Base-by-base conservation (phyloP, 1,140 invertebrate species). In the Zaprionus kolodkinae region DNA sequence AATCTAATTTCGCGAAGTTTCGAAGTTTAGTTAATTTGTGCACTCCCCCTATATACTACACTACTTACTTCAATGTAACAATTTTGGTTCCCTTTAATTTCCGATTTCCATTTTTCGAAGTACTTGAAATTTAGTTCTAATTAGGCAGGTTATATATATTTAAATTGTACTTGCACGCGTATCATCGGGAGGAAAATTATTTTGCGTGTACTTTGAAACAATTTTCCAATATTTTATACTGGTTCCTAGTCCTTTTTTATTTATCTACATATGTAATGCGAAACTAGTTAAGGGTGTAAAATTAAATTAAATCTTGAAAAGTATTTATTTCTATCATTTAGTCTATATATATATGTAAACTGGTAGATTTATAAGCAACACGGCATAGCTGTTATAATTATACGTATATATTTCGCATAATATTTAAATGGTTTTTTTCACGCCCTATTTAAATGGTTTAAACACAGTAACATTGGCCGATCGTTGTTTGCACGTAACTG, bases 231-330 rank as follows among this genome's bases (percentile, higher is more conserved):
- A 83, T 76, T 70, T 85, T 78, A 75, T 89, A 89, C 81, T 81
- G 81, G 85, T 88, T 88, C 84, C 84, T 88, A 88, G 84, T 88
- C 84, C 81, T 80, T 68, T 78, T 78, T 80, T 89, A 83, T 74
- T 71, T 79, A 72, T 75, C 65, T 65, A 79, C 56, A 55, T 70
- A 71, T 79, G 60, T 79, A 79, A 79, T 70, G 65, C 62, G 67
- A 87, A 80, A 72, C 72, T 87, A 86, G 79, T 76, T 74, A 79
- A 62, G 70, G 68, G 59, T 52, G 52, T 77, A 56, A 40, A 71
- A 69, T 36, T 64, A 60, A 59, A 72, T 68, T 64, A 57, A 79
- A 87, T 76, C 62, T 59, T 66, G 36, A 81, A 80, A 87, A 87
- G 80, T 89, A 87, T 87, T 87, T 87, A 88, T 87, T 87, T 83